Evolutionary conservation across 2,797 vertebrate genomes (phyloP).

Genomic region (Naso thynnoides): DNA sequence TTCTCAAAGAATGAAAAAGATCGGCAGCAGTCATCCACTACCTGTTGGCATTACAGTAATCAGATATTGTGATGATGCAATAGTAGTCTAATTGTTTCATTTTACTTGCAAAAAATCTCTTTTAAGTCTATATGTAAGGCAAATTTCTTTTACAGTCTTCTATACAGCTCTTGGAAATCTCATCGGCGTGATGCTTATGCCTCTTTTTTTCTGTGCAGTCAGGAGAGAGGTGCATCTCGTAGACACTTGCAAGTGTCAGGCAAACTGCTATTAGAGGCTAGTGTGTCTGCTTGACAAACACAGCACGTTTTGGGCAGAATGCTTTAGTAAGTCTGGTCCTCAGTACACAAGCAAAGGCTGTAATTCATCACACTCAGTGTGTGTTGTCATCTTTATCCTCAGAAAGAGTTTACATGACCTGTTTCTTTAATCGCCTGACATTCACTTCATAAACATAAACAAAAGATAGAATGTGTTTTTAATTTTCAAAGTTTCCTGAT

Average conservation of each 20-base stretch:
- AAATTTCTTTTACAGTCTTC: not conserved
- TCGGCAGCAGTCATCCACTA: not conserved
- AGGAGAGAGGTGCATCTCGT: not conserved
- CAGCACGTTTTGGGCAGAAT: not conserved
- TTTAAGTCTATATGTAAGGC: not conserved
- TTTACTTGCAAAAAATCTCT: not conserved
- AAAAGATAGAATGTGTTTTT: not conserved
- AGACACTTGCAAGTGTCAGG: not conserved
- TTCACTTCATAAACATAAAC: not conserved
- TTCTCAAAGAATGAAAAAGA: not conserved
- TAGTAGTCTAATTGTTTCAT: too few species aligned
- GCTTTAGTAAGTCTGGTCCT: too few species aligned
- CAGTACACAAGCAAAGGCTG: not conserved
- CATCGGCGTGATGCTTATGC: not conserved
- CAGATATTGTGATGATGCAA: not conserved
- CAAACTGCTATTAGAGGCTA: not conserved
- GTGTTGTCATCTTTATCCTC: not conserved
- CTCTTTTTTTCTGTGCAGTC: not conserved
- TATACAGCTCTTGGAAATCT: not conserved
- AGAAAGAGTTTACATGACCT: not conserved
- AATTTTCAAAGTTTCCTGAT: not conserved
- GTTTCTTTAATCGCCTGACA: constrained; percentile 13
- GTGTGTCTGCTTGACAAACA: not conserved
- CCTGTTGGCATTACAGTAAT: not conserved
- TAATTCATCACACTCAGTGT: not conserved